phyloP scores from a whole-genome alignment of 2,113 vertebrate species.

The Noturus placidus region DNA sequence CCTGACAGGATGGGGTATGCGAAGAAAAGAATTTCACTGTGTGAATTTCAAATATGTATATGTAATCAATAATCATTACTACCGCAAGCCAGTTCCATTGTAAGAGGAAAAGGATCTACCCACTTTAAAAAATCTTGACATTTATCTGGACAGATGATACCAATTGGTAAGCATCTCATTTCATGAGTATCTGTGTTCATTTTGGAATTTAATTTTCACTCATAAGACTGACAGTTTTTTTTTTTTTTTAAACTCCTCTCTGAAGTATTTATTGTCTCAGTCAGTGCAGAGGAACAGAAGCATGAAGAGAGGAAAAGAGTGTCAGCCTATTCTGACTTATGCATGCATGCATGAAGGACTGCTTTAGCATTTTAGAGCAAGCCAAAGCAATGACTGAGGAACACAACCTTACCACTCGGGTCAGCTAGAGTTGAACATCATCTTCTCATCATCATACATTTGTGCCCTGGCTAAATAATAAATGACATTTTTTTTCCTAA shows the following conservation, averaged over 20 bases:
- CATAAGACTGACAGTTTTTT: constrained; percentile 13
- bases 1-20: too few species aligned
- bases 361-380: constrained; percentile 72
- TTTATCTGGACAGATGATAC: constrained; percentile 19
- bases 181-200: constrained; percentile 6
- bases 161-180: constrained; percentile 11
- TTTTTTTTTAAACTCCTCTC: too few species aligned
- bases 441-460: constrained; percentile 80
- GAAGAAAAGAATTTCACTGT: too few species aligned
- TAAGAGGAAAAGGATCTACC: background rate
- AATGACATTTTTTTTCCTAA: constrained; percentile 66
- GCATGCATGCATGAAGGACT: constrained; percentile 70
- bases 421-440: constrained; percentile 81
- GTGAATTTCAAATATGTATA: too few species aligned
- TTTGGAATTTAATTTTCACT: constrained; percentile 10
- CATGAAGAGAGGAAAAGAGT: constrained; percentile 45
- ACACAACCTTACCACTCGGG: constrained; percentile 68
- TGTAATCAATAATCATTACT: background rate
- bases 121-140: background rate
- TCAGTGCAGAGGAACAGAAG: constrained; percentile 46
- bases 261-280: constrained; percentile 32
- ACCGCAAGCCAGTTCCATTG: background rate
- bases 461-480: constrained; percentile 78
- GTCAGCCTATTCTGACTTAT: constrained; percentile 33
- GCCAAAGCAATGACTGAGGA: constrained; percentile 62